Percentiles rank a stretch among this genome's conserved stretches.
Conservation (phyloP, 2,113 vertebrate species). For the Carassius gibelio region DNA sequence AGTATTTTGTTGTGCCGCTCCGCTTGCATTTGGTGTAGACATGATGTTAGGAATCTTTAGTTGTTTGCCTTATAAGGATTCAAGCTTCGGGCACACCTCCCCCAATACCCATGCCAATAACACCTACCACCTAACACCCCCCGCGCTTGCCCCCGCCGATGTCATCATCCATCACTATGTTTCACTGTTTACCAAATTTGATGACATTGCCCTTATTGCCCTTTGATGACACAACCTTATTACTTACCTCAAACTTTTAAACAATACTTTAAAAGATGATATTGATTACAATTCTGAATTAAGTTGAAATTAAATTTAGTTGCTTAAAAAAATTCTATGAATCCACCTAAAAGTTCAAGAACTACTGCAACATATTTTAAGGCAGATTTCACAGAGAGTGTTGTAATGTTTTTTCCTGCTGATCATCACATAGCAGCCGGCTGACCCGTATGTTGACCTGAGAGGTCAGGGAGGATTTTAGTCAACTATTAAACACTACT, state of each 20-base stretch:
- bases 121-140: no score
- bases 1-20: no score
- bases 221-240: no score
- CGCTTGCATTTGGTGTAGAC: no score
- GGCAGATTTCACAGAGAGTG: background rate
- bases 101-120: no score
- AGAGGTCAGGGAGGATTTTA: background rate
- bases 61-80: no score
- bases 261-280: background rate
- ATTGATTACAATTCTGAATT: background rate
- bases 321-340: background rate
- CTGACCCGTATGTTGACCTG: background rate
- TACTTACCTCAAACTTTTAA: background rate
- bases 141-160: no score
- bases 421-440: background rate
- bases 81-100: no score
- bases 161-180: no score
- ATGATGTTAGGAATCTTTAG: no score
- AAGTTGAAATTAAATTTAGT: background rate
- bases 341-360: background rate
- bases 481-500: background rate
- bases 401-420: slow-evolving; percentile 1
- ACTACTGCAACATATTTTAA: background rate
- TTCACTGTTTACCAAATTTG: no score
- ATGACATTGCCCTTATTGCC: no score